Evolutionary conservation across 1,140 invertebrate species (phyloP).

Genomic region (Thaumatotibia leucotreta): DNA sequence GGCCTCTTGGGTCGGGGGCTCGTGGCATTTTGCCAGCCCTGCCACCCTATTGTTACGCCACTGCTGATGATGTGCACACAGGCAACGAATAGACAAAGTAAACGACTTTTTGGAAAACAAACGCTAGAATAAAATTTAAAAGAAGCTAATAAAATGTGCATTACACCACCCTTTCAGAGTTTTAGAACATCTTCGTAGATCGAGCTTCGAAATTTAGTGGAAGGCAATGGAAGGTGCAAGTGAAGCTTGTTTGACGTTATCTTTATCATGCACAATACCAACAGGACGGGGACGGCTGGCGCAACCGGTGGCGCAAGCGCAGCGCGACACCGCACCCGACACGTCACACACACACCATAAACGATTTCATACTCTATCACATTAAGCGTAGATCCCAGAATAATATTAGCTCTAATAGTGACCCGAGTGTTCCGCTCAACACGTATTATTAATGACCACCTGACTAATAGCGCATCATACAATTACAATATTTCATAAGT

Average conservation of each 20-base stretch:
- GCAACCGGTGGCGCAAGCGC: slow-evolving; percentile 29
- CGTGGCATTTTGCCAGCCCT: too few relatives aligned
- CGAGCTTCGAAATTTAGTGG: not conserved
- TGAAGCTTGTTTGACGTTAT: slow-evolving; percentile 12
- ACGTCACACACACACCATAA: not conserved
- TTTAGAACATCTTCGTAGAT: too few relatives aligned
- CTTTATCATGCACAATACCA: slow-evolving; percentile 28
- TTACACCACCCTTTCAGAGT: too few relatives aligned
- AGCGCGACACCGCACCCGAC: slow-evolving; percentile 16
- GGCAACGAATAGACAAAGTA: too few relatives aligned
- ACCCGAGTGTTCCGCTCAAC: not conserved
- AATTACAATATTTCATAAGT: not conserved
- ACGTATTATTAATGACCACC: slow-evolving; percentile 11
- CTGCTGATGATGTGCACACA: too few relatives aligned
- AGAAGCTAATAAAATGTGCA: too few relatives aligned
- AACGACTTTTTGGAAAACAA: too few relatives aligned
- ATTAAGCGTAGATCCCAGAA: not conserved
- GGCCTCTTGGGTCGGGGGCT: too few relatives aligned
- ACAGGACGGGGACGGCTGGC: slow-evolving; percentile 23
- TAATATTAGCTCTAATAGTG: not conserved
- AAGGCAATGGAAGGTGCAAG: not conserved
- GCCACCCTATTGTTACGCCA: too few relatives aligned
- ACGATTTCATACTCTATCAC: not conserved
- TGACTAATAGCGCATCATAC: slow-evolving; percentile 12
- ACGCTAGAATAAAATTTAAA: too few relatives aligned